These are phyloP conservation scores for Cremastinae sp. DNA, from an alignment of 2,888 invertebrate species.

Conservation along the genomic window DNA sequence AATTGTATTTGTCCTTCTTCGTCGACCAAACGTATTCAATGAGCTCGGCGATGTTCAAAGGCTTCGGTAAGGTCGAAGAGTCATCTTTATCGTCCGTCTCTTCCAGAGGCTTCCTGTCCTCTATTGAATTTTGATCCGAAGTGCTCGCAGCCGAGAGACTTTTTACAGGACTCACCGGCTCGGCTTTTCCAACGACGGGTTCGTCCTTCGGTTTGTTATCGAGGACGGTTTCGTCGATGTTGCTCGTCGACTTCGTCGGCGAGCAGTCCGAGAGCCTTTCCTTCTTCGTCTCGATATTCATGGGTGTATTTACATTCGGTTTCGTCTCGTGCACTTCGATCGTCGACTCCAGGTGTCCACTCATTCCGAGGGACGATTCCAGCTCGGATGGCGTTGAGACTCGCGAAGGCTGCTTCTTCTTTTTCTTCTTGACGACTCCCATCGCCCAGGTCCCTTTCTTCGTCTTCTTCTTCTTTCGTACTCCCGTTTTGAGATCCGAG, in stretches of 20 bases:
- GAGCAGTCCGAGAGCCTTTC: conserved; percentile 49
- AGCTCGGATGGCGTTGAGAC: conserved; percentile 21
- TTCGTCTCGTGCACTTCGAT: conserved; percentile 19
- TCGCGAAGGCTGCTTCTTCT: conserved; percentile 61
- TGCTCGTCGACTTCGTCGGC: conserved; percentile 2
- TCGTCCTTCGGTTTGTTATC: conserved; percentile 13
- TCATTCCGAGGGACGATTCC: not conserved
- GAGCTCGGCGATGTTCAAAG: conserved; percentile 63
- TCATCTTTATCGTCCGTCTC: conserved; percentile 54
- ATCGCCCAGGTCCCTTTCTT: conserved; percentile 53
- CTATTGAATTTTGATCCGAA: conserved; percentile 5
- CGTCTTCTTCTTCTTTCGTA: conserved; percentile 66
- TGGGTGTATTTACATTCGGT: not conserved
- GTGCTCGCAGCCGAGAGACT: not conserved
- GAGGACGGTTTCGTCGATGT: no score
- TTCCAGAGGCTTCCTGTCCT: conserved; percentile 32
- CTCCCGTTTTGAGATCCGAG: conserved; percentile 71
- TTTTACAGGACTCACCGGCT: conserved; percentile 46
- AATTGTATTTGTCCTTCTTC: conserved; percentile 78
- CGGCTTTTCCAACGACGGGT: conserved; percentile 25
- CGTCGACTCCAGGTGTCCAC: conserved; percentile 10
- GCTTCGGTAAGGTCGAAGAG: conserved; percentile 72
- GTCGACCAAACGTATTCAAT: conserved; percentile 69
- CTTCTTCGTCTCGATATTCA: conserved; percentile 41
- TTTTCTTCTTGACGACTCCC: conserved; percentile 69